Percentiles rank a stretch among this genome's conserved stretches.
Conservation (phyloP, 1,140 invertebrate genomes). For the Drosophila ananassae region DNA sequence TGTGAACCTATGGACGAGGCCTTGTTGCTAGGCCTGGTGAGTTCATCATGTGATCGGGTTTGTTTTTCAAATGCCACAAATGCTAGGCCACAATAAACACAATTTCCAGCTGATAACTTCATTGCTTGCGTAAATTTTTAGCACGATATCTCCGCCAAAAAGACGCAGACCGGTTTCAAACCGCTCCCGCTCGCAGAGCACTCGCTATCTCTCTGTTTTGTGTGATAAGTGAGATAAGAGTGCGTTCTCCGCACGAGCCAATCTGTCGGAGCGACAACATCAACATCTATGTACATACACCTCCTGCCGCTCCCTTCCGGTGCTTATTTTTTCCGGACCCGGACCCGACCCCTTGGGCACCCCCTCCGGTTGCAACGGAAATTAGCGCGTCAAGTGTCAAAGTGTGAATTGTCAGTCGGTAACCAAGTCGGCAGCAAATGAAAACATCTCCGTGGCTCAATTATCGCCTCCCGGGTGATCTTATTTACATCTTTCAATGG, state of each 20-base stretch:
- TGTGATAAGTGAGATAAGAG: conserved; percentile 30
- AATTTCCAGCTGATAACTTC: conserved; percentile 75
- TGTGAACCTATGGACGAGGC: conserved; percentile 11
- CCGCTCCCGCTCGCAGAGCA: conserved; percentile 14
- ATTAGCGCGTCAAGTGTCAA: conserved; percentile 74
- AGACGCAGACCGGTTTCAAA: conserved; percentile 19
- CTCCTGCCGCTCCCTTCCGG: background rate
- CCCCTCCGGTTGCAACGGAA: conserved; percentile 54
- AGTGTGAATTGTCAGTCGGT: conserved; percentile 78
- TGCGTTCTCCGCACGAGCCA: conserved; percentile 22
- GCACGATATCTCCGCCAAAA: conserved; percentile 70
- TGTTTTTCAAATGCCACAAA: conserved; percentile 22
- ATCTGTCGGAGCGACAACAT: conserved; percentile 15
- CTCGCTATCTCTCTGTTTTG: conserved; percentile 22
- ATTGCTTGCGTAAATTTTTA: conserved; percentile 73
- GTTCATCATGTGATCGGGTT: conserved; percentile 34
- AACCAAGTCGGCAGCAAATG: conserved; percentile 66
- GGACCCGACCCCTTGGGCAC: conserved; percentile 1
- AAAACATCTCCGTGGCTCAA: conserved; percentile 68
- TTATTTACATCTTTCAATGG: conserved; percentile 59
- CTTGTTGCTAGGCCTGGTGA: conserved; percentile 29
- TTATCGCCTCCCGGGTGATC: conserved; percentile 54
- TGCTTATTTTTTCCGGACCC: background rate
- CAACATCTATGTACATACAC: background rate
- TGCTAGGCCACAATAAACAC: conserved; percentile 68